Percentiles rank a stretch among this genome's conserved stretches.
These are phyloP conservation scores for Thysanoteuthis rhombus DNA, from an alignment of 2,888 invertebrate species.

Conservation along the genomic window DNA sequence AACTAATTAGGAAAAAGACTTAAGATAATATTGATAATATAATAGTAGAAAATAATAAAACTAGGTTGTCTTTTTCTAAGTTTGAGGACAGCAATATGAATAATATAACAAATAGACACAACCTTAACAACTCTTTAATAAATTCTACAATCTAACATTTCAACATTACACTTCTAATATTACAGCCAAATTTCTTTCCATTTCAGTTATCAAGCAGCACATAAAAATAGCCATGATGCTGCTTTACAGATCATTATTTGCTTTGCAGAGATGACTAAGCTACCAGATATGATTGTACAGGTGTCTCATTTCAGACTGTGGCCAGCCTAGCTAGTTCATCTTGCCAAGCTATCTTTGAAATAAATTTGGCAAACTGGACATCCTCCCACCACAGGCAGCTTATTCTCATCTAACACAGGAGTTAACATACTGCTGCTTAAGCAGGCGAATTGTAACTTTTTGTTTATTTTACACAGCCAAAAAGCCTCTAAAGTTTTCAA, in stretches of 20 bases:
- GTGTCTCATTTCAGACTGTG: neutral
- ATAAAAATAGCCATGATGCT: neutral
- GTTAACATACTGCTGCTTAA: neutral
- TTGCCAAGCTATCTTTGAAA: neutral
- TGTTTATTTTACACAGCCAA: neutral
- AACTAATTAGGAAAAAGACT: neutral
- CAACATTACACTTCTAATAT: no score
- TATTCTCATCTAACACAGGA: neutral
- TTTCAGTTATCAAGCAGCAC: neutral
- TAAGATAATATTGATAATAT: neutral
- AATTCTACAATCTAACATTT: no score
- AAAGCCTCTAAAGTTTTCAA: neutral
- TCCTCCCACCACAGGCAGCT: slow-evolving; percentile 12
- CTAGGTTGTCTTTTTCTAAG: neutral
- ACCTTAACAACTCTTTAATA: no score
- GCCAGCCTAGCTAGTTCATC: neutral
- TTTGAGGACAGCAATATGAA: neutral
- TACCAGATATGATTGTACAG: neutral
- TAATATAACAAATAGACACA: neutral
- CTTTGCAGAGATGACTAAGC: neutral
- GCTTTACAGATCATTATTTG: neutral
- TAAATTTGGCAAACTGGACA: neutral
- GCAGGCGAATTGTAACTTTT: neutral
- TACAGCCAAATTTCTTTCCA: neutral
- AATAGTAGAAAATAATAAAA: neutral